Evolutionary conservation across 2,797 vertebrate species (phyloP), one percentile per base, ranked within the genome.

Genomic region (Delichon dasypus): DNA sequence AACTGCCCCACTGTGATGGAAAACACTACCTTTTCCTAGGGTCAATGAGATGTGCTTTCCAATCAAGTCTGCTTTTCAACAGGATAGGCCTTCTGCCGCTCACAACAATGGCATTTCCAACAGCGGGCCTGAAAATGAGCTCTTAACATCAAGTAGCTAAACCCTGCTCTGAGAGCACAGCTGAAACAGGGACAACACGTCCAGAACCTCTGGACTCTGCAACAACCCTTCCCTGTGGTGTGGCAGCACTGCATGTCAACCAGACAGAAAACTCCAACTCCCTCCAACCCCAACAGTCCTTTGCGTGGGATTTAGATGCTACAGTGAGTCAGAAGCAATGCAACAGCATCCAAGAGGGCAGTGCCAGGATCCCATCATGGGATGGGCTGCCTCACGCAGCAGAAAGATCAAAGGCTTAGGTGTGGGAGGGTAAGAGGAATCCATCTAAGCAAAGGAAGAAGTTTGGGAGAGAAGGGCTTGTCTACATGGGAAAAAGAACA

Each of bases 341-440:
- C 66, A 95, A 91, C 45, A 96, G 82, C 88, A 93, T 21, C 88
- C 82, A 78, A 44, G 47, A 91, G 82, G 48, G 76, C 85, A 93
- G 85, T 82, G 92, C 92, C 94, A 91, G 71, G 70, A 92, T 91
- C 70, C 54, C 32, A 9, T 27, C 60, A 42, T 64, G 94, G 95
- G 94, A 38, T 60, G 70, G 93, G 94, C 87, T 45, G 80, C 85
- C 66, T 96, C 77, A 86, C 15, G 1, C 34, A 60, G 92, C 94
- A 96, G 32, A 96, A 94, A 97, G 95, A 96, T 97, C 96, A 97
- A 95, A 96, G 94, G 32, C 76, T 85, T 78, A 84, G 66, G 93
- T 91, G 96, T 96, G 94, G 95, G 92, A 95, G 87, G 92, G 32
- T 15, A 89, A 91, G 72, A 89, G 36, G 78, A 94, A 92, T 75